Percentiles rank a stretch among this genome's conserved stretches.
phyloP scores from a whole-genome alignment of 2,888 invertebrate species.

The Craniophora ligustri region DNA sequence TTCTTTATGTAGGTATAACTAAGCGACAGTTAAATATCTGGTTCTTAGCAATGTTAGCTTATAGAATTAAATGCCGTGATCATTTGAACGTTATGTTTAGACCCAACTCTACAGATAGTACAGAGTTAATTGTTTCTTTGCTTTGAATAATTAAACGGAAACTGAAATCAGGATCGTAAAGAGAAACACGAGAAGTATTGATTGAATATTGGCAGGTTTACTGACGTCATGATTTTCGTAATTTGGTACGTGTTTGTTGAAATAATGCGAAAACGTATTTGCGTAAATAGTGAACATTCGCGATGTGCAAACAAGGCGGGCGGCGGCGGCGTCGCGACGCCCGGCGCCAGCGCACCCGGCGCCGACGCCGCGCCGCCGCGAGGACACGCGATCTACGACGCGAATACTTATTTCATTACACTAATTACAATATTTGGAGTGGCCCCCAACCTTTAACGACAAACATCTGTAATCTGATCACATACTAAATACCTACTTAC shows the following conservation, averaged over 20 bases:
- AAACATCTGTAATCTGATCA: conserved; percentile 46
- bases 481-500: conserved; percentile 16
- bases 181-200: conserved; percentile 46
- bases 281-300: conserved; percentile 83
- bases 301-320: conserved; percentile 77
- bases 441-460: conserved; percentile 42
- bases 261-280: conserved; percentile 77
- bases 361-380: conserved; percentile 62
- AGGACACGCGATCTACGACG: conserved; percentile 65
- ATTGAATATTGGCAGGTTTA: conserved; percentile 48
- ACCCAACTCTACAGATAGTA: no score
- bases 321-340: conserved; percentile 74
- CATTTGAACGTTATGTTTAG: conserved; percentile 6
- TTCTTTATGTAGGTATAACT: conserved; percentile 64
- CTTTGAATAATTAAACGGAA: conserved; percentile 36
- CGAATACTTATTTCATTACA: conserved; percentile 65
- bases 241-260: conserved; percentile 72
- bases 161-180: conserved; percentile 42
- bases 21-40: conserved; percentile 69
- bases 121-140: conserved; percentile 24
- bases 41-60: conserved; percentile 17
- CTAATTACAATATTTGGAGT: conserved; percentile 56
- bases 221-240: conserved; percentile 66
- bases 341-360: conserved; percentile 65
- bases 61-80: conserved; percentile 22